Percentiles rank a stretch among this genome's conserved stretches.
Conservation (phyloP, 2,113 vertebrate genomes). For the Gobiocypris rarus region DNA sequence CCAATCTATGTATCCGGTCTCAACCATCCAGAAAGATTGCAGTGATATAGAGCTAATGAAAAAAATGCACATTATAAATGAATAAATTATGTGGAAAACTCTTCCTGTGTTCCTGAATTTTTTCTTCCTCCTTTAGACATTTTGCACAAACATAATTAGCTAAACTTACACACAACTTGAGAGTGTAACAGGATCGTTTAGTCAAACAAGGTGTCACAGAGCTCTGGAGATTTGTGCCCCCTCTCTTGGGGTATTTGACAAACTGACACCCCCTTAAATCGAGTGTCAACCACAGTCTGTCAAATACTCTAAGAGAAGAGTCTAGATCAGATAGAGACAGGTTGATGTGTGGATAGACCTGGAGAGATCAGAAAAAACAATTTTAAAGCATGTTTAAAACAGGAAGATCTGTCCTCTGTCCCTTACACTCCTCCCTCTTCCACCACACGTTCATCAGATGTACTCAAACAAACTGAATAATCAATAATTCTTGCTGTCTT, state of each 20-base stretch:
- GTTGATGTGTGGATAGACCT: slow-evolving; percentile 22
- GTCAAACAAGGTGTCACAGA: neutral
- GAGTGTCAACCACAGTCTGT: slow-evolving; percentile 61
- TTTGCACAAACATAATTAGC: neutral
- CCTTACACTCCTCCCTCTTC: neutral
- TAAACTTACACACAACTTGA: neutral
- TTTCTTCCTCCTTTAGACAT: neutral
- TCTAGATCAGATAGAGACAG: slow-evolving; percentile 17
- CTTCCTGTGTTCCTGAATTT: neutral
- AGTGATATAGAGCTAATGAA: neutral
- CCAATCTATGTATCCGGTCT: neutral
- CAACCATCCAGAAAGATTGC: neutral
- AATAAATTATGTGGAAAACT: neutral
- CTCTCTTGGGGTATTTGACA: slow-evolving; percentile 64
- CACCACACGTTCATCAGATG: neutral
- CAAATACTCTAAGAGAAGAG: slow-evolving; percentile 62
- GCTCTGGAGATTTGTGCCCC: slow-evolving; percentile 48
- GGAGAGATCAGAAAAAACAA: neutral
- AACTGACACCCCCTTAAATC: slow-evolving; percentile 59
- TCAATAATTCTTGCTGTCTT: neutral
- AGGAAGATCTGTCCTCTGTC: neutral
- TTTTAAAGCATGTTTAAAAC: neutral
- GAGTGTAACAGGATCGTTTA: neutral
- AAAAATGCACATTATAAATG: neutral
- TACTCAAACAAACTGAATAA: neutral